Evolutionary conservation across 2,888 invertebrate species (phyloP).

Genomic region (Tipula lateralis): DNA sequence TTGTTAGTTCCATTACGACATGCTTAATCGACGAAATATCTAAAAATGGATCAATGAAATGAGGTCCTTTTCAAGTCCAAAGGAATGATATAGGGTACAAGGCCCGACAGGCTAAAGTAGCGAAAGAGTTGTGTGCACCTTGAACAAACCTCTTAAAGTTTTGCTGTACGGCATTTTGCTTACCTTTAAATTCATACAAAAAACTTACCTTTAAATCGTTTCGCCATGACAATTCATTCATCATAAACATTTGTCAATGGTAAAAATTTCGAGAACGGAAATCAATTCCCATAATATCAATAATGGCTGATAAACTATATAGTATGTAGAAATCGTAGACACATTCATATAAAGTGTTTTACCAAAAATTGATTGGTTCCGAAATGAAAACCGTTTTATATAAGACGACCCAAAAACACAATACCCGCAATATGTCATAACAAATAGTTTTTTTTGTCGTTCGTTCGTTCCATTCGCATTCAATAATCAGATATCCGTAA

Average conservation of each 20-base stretch:
- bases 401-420: not conserved
- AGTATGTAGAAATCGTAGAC: no score
- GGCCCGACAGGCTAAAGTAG: no score
- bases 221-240: not conserved
- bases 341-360: not conserved
- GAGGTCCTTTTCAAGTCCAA: no score
- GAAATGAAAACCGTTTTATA: not conserved
- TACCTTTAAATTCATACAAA: no score
- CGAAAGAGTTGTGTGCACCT: no score
- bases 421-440: conserved; percentile 2
- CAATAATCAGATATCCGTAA: conserved; percentile 11
- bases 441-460: not conserved
- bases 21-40: no score
- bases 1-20: no score
- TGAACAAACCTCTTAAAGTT: no score
- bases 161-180: no score
- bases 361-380: not conserved
- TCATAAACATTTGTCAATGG: not conserved
- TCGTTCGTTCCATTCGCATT: not conserved
- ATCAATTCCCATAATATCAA: not conserved
- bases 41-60: no score
- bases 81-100: no score
- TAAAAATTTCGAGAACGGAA: not conserved
- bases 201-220: no score
- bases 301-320: not conserved